phyloP scores from a whole-genome alignment of 2,113 vertebrate genomes.

The Pelusios castaneus region DNA sequence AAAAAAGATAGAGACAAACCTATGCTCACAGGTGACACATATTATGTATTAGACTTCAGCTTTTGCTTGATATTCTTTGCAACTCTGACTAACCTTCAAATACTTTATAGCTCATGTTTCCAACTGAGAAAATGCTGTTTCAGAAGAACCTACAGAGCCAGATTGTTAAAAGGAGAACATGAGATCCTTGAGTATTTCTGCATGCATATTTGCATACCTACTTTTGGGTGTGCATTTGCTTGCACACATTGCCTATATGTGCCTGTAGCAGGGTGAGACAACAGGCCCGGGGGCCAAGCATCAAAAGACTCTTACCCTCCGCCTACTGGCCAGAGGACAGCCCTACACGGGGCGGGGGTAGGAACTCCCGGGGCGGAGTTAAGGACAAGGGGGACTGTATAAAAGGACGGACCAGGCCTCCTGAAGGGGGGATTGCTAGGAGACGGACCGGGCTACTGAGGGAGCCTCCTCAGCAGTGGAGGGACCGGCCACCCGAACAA shows the following conservation, averaged over 20 bases:
- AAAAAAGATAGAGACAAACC: background rate
- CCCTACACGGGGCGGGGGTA: too few species aligned
- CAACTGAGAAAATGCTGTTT: background rate
- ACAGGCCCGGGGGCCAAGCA: too few species aligned
- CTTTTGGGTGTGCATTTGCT: background rate
- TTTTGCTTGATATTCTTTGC: background rate
- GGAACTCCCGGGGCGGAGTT: too few species aligned
- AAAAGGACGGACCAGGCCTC: too few species aligned
- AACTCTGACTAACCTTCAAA: background rate
- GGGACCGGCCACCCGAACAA: too few species aligned
- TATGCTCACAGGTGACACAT: background rate
- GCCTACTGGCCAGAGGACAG: too few species aligned
- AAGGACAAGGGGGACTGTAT: too few species aligned
- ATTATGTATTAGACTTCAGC: background rate
- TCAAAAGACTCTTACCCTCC: too few species aligned
- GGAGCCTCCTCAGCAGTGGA: too few species aligned
- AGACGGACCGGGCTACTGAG: too few species aligned
- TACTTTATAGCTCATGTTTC: fast-evolving
- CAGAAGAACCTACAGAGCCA: background rate
- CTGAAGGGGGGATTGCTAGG: too few species aligned
- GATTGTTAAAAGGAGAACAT: background rate
- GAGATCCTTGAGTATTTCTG: background rate
- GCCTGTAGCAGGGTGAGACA: too few species aligned
- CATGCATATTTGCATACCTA: background rate
- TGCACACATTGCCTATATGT: background rate